These are phyloP conservation scores for Eupithecia vulgata DNA, from an alignment of 2,888 invertebrate genomes.

Conservation along the genomic window DNA sequence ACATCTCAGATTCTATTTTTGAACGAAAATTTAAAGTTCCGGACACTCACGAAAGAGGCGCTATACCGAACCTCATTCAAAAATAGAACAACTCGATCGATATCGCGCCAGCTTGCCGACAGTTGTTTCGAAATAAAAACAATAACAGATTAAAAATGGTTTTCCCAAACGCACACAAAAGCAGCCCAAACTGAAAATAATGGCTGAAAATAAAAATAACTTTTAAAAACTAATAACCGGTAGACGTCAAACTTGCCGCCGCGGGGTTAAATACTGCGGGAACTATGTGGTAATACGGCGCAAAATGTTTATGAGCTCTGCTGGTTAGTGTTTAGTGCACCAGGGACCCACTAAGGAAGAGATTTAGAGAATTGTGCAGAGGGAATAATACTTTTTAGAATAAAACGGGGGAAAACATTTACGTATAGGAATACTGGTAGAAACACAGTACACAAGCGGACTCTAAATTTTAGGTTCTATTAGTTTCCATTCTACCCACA, in stretches of 20 bases:
- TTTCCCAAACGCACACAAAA: slow-evolving; percentile 16
- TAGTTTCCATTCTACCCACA: neutral
- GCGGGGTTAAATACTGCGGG: slow-evolving; percentile 41
- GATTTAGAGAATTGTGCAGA: neutral
- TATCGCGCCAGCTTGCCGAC: neutral
- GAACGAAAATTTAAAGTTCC: neutral
- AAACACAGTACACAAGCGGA: too few relatives aligned
- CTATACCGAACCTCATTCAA: neutral
- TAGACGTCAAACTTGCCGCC: slow-evolving; percentile 35
- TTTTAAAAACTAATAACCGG: slow-evolving; percentile 42
- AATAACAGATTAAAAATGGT: neutral
- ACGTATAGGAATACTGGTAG: too few relatives aligned
- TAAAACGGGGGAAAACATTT: neutral
- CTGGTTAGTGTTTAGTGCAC: slow-evolving; percentile 39
- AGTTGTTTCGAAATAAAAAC: neutral
- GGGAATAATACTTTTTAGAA: neutral
- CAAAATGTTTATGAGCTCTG: slow-evolving; percentile 48
- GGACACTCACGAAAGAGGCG: neutral
- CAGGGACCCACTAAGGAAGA: slow-evolving; percentile 23
- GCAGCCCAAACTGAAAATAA: slow-evolving; percentile 24
- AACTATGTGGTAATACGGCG: slow-evolving; percentile 43
- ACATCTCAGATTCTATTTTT: neutral
- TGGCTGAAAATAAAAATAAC: slow-evolving; percentile 33
- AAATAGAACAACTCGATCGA: neutral
- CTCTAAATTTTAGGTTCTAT: neutral